Evolutionary conservation across 1,140 invertebrate species (phyloP), one percentile per base, ranked within the genome.

Genomic region (Drosophila ercepeae): DNA sequence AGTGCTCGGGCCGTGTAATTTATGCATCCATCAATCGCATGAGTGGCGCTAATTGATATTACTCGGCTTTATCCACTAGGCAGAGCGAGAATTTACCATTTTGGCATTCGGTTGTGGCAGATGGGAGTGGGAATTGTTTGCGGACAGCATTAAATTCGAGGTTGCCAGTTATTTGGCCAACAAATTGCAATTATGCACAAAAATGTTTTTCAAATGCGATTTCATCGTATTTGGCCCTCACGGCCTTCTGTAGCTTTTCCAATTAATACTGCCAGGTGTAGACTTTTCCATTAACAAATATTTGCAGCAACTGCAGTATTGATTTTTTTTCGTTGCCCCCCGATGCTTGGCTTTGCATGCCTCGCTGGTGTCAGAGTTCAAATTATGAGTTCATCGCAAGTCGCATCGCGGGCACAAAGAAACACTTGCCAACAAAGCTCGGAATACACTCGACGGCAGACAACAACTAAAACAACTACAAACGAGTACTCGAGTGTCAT

Each of bases 321-420:
- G 69, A 72, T 72, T 54, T 61, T 50, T 53, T 25, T 53, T 46
- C n/a, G 3, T 13, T 9, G n/a, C 36, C 4, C 16, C 13, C 13
- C n/a, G n/a, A 39, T 39, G 14, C 36, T 13, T 16, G 36, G 36
- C n/a, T 7, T 16, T 39, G 36, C 36, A 39, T 48, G 27, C 49
- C 48, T 27, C 29, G 55, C 25, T 46, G 52, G 70, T 75, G 79
- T 83, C 76, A 84, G 78, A 84, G 81, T 84, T 84, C 81, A 84
- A 84, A 67, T 76, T 67, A 86, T 84, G 81, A 86, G 81, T 84
- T 84, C 81, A 84, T 79, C 67, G 78, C 70, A 79, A 73, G 75
- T 72, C 70, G 63, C 64, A 71, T 72, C 70, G 63, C 64, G 60
- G 52, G 32, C 61, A 69, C 58, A 79, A 71, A 79, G 81, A 72